Percentiles rank a stretch among this genome's conserved stretches.
Evolutionary conservation across 2,888 invertebrate genomes (phyloP).

Genomic region (Oligia strigilis): DNA sequence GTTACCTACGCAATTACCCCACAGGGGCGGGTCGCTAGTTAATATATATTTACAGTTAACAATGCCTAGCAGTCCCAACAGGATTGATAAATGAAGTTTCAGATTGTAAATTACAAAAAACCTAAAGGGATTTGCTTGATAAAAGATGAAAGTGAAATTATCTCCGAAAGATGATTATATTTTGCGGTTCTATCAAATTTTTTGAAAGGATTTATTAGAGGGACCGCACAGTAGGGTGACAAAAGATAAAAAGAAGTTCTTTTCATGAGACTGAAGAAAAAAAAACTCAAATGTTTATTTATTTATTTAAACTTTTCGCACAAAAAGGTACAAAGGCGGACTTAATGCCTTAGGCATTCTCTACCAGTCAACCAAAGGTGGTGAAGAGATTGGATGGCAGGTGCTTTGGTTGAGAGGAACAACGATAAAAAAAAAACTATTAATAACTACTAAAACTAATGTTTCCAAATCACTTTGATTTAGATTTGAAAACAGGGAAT

Average conservation of each 20-base stretch:
- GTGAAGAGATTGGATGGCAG: too few relatives aligned
- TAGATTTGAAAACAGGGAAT: not conserved
- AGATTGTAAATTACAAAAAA: slow-evolving; percentile 27
- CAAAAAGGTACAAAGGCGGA: too few relatives aligned
- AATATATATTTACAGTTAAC: not conserved
- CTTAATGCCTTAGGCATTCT: too few relatives aligned
- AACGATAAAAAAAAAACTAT: too few relatives aligned
- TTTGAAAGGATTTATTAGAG: slow-evolving; percentile 43
- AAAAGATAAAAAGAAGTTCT: slow-evolving; percentile 9
- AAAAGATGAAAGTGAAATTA: slow-evolving; percentile 59
- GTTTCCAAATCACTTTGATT: not conserved
- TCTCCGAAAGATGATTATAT: slow-evolving; percentile 49
- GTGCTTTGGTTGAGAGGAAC: too few relatives aligned
- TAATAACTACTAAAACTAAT: too few relatives aligned
- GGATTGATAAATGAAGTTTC: slow-evolving; percentile 5
- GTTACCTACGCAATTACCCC: too few relatives aligned
- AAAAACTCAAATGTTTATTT: not conserved
- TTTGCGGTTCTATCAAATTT: slow-evolving; percentile 52
- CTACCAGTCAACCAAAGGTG: too few relatives aligned
- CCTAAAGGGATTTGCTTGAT: slow-evolving; percentile 44
- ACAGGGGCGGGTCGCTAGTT: not conserved
- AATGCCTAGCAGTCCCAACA: not conserved
- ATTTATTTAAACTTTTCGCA: too few relatives aligned
- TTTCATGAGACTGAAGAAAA: not conserved
- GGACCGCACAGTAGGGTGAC: slow-evolving; percentile 32